Conservation (phyloP, 2,888 invertebrate species). For the Tigriopus californicus region DNA sequence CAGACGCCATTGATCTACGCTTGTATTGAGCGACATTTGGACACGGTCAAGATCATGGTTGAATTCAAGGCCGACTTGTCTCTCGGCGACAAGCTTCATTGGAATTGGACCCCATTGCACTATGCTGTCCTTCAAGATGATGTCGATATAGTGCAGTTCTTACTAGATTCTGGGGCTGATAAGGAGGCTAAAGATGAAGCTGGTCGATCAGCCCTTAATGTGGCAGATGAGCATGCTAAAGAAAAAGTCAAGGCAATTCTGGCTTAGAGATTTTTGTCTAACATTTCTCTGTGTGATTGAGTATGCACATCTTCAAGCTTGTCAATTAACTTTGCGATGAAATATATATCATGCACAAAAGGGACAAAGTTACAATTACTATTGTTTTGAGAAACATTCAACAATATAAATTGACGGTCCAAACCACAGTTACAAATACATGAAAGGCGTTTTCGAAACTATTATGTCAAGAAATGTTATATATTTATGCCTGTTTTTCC, state of each 20-base stretch:
- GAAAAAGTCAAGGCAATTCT: background rate
- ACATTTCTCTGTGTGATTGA: too few relatives aligned
- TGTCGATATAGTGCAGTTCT: background rate
- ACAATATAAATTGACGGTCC: too few relatives aligned
- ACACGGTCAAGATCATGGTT: background rate
- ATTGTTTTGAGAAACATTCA: too few relatives aligned
- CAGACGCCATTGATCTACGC: constrained; percentile 7
- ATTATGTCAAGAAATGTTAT: too few relatives aligned
- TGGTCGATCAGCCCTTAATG: background rate
- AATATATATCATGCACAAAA: too few relatives aligned
- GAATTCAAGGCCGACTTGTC: background rate
- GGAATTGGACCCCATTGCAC: background rate
- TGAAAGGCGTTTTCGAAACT: too few relatives aligned
- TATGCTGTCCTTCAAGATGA: background rate
- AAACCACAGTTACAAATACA: too few relatives aligned
- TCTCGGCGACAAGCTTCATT: background rate
- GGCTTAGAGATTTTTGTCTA: too few relatives aligned
- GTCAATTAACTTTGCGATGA: too few relatives aligned
- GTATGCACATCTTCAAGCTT: too few relatives aligned
- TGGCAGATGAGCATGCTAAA: background rate
- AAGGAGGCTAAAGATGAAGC: background rate
- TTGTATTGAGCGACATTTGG: constrained; percentile 3
- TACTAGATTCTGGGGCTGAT: background rate
- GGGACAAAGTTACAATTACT: too few relatives aligned
- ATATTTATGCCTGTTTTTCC: too few relatives aligned